Evolutionary conservation across 2,113 vertebrate species (phyloP).

Genomic region (Syngnathus floridae): DNA sequence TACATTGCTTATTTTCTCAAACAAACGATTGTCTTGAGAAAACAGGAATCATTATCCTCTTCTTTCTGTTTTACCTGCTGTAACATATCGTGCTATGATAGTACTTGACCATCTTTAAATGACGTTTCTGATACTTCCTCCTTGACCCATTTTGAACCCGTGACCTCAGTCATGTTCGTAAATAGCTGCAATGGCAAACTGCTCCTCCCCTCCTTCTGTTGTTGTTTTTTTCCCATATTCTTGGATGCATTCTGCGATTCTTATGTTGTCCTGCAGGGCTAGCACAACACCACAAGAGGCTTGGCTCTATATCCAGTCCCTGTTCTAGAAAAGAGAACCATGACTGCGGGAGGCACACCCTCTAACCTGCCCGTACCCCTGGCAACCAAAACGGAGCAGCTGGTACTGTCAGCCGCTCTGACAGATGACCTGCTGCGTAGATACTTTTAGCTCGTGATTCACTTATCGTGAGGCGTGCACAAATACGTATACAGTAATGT

Average conservation of each 20-base stretch:
- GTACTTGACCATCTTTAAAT: slow-evolving; percentile 31
- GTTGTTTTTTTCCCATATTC: slow-evolving; percentile 27
- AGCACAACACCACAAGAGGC: slow-evolving; percentile 32
- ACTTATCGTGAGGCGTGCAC: slow-evolving; percentile 11
- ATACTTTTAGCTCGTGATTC: slow-evolving; percentile 66
- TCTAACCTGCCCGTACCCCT: slow-evolving; percentile 59
- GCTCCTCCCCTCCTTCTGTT: slow-evolving; percentile 61
- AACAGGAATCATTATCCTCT: neutral
- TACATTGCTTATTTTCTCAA: neutral
- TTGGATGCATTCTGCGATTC: slow-evolving; percentile 30
- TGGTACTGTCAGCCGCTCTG: slow-evolving; percentile 60
- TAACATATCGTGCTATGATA: neutral
- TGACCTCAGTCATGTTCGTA: slow-evolving; percentile 41
- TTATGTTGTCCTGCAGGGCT: slow-evolving; percentile 37
- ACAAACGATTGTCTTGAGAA: neutral
- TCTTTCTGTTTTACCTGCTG: neutral
- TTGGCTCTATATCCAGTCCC: slow-evolving; percentile 45
- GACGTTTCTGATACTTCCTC: slow-evolving; percentile 41
- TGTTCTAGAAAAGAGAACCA: slow-evolving; percentile 44
- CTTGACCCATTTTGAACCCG: slow-evolving; percentile 56
- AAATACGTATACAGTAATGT: slow-evolving; percentile 7
- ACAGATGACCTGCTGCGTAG: slow-evolving; percentile 60
- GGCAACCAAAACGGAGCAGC: slow-evolving; percentile 56
- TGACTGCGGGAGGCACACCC: slow-evolving; percentile 50
- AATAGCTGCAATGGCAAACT: slow-evolving; percentile 47